Percentiles rank a stretch among this genome's conserved stretches.
Evolutionary conservation across 2,888 invertebrate species (phyloP).

Genomic region (Pollenia angustigena): DNA sequence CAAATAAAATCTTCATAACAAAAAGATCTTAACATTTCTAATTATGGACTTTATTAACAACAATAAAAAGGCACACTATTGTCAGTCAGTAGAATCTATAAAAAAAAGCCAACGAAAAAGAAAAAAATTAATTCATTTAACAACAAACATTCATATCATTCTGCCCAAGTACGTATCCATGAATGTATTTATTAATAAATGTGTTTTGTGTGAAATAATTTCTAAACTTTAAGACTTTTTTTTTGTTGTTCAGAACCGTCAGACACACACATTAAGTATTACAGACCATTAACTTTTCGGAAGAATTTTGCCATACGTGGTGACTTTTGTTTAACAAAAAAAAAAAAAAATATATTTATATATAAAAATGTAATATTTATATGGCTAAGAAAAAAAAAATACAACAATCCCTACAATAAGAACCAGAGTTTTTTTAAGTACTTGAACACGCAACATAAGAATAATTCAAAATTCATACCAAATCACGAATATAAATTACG

Average conservation of each 20-base stretch:
- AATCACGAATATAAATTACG: conserved; percentile 73
- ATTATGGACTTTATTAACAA: conserved; percentile 59
- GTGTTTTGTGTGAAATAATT: conserved; percentile 35
- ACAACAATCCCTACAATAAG: conserved; percentile 40
- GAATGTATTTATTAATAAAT: conserved; percentile 15
- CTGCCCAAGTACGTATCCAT: background rate
- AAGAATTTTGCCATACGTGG: conserved; percentile 63
- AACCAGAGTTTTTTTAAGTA: conserved; percentile 29
- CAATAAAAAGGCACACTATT: conserved; percentile 10
- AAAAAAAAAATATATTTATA: background rate
- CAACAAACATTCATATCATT: conserved; percentile 19
- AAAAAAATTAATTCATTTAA: conserved; percentile 33
- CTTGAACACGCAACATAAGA: conserved; percentile 67
- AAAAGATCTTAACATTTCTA: conserved; percentile 53
- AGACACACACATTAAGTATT: background rate
- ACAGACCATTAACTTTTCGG: conserved; percentile 67
- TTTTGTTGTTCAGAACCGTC: background rate
- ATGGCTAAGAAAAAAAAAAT: background rate
- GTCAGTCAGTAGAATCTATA: conserved; percentile 7
- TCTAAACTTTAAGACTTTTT: background rate
- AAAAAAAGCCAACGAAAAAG: conserved; percentile 1
- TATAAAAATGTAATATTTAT: conserved; percentile 15
- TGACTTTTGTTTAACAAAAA: conserved; percentile 50
- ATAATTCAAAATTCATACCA: conserved; percentile 73
- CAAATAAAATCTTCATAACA: conserved; percentile 50